A percentile compares a stretch with the other conserved stretches of the same genome.
These are phyloP conservation scores for Athene cunicularia DNA, from an alignment of 2,113 vertebrate genomes.

Conservation along the genomic window DNA sequence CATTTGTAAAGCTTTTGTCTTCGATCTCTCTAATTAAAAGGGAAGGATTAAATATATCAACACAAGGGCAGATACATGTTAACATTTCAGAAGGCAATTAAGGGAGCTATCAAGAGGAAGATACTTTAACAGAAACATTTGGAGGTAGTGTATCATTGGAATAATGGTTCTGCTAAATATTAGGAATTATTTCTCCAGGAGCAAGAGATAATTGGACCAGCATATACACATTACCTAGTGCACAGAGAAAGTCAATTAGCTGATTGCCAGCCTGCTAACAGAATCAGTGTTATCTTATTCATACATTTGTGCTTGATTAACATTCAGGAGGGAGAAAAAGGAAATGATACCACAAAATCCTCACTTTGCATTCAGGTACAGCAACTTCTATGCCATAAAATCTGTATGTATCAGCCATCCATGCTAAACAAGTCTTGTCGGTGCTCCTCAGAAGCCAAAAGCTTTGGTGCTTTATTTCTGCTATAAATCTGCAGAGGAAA, in stretches of 20 bases:
- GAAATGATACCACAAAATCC: neutral
- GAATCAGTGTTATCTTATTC: neutral
- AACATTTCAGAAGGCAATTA: neutral
- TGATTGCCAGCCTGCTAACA: neutral
- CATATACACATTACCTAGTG: neutral
- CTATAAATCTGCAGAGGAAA: neutral
- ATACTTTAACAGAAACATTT: neutral
- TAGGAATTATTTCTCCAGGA: neutral
- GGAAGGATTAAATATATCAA: neutral
- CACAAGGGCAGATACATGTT: neutral
- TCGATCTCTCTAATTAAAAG: neutral
- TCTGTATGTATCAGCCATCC: neutral
- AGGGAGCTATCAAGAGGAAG: neutral
- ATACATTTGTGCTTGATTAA: slow-evolving; percentile 4
- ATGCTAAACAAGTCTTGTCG: neutral
- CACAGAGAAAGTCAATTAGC: neutral
- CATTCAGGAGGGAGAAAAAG: neutral
- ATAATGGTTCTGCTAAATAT: neutral
- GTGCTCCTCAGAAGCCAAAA: neutral
- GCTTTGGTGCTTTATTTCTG: neutral
- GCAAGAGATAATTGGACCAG: neutral
- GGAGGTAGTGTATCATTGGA: neutral
- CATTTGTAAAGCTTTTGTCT: neutral
- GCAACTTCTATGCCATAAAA: neutral
- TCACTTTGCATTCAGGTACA: neutral